phyloP scores from a whole-genome alignment of 1,140 invertebrate species.

The Patella vulgata region DNA sequence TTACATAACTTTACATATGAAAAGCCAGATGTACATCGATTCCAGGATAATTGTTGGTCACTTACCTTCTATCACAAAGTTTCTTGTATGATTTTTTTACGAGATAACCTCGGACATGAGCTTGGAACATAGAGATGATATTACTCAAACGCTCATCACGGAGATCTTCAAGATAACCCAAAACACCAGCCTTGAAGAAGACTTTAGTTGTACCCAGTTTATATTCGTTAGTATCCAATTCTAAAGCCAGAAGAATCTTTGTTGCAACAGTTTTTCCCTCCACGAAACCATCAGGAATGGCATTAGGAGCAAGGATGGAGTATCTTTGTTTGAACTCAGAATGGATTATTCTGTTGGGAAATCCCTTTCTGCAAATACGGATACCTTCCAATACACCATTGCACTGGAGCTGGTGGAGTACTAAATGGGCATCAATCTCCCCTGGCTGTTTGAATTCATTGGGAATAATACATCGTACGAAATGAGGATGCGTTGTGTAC shows the following conservation, averaged over 20 bases:
- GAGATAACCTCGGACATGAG: slow-evolving; percentile 87
- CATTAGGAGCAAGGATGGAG: slow-evolving; percentile 92
- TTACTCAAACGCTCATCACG: slow-evolving; percentile 97
- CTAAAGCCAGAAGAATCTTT: slow-evolving; percentile 80
- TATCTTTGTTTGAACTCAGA: slow-evolving; percentile 99
- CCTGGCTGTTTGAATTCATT: slow-evolving; percentile 86
- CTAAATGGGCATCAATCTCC: slow-evolving; percentile 94
- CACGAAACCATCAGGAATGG: slow-evolving; percentile 76
- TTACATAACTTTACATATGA: background rate
- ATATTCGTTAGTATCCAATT: slow-evolving; percentile 86
- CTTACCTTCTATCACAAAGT: slow-evolving; percentile 92
- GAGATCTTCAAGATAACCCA: slow-evolving; percentile 99
- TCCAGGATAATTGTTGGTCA: background rate
- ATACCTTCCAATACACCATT: slow-evolving; percentile 99
- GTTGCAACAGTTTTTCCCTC: slow-evolving; percentile 85
- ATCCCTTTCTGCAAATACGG: slow-evolving; percentile 99
- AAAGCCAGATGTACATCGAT: background rate
- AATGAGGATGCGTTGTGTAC: slow-evolving; percentile 95
- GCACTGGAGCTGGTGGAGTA: slow-evolving; percentile 97
- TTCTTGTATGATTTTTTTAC: slow-evolving; percentile 92
- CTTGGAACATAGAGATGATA: slow-evolving; percentile 98
- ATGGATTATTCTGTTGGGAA: slow-evolving; percentile 99
- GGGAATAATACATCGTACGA: slow-evolving; percentile 99
- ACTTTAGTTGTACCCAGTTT: slow-evolving; percentile 96
- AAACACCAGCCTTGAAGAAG: slow-evolving; percentile 99